These are phyloP conservation scores for Oscheius sp. DNA, from an alignment of 2,888 invertebrate genomes.

Conservation along the genomic window DNA sequence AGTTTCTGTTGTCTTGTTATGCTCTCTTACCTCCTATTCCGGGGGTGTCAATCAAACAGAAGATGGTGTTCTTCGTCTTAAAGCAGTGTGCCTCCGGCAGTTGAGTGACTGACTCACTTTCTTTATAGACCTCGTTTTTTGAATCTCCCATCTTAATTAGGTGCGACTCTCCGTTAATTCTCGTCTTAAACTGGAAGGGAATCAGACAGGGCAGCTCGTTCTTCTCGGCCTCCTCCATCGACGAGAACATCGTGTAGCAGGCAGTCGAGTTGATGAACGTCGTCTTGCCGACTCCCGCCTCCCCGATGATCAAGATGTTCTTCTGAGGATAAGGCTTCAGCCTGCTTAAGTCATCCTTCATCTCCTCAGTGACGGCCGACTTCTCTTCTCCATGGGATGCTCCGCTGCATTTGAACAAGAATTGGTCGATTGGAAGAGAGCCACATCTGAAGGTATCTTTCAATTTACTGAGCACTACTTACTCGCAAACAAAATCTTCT, in stretches of 20 bases:
- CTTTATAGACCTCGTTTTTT: background rate
- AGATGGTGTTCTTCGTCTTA: background rate
- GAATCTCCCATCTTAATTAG: background rate
- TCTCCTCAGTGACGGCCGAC: background rate
- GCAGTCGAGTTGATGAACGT: background rate
- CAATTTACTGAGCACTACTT: background rate
- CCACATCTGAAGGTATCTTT: conserved; percentile 4
- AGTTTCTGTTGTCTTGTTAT: no score
- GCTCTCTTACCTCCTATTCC: conserved; percentile 8
- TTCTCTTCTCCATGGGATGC: background rate
- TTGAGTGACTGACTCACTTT: background rate
- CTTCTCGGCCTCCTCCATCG: background rate
- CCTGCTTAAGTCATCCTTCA: background rate
- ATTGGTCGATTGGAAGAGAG: background rate
- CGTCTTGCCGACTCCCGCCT: background rate
- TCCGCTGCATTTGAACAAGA: background rate
- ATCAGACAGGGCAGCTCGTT: background rate
- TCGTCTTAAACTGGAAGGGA: background rate
- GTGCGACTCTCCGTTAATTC: background rate
- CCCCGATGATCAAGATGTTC: background rate
- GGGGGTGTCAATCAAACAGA: conserved; percentile 1
- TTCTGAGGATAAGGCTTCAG: background rate
- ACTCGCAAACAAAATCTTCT: conserved; percentile 2
- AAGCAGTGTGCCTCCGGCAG: background rate
- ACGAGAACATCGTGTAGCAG: background rate